Conservation (phyloP, 1,140 invertebrate genomes). For the Gonioctena quinquepunctata region DNA sequence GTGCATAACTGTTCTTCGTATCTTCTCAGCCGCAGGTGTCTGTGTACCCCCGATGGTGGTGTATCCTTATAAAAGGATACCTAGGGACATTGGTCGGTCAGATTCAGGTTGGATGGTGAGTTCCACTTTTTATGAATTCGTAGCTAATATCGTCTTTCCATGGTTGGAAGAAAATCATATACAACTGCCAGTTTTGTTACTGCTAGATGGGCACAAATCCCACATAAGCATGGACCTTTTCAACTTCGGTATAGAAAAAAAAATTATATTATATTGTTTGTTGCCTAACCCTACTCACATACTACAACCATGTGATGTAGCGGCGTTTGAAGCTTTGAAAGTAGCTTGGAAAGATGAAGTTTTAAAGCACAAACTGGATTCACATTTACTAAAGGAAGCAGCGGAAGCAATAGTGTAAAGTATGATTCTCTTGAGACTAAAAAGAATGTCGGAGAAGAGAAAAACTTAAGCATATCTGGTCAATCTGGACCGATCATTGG, state of each 20-base stretch:
- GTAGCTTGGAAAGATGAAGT: constrained; percentile 44
- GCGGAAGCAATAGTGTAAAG: too few species aligned
- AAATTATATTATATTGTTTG: constrained; percentile 53
- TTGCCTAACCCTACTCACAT: constrained; percentile 53
- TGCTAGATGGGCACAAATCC: constrained; percentile 55
- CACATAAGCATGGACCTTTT: constrained; percentile 49
- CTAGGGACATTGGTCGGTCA: constrained; percentile 22
- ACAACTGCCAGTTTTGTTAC: constrained; percentile 49
- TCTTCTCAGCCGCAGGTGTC: neutral
- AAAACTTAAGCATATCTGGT: too few species aligned
- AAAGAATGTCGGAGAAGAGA: too few species aligned
- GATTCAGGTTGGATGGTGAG: constrained; percentile 55
- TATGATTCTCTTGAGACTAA: too few species aligned
- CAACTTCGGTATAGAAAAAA: constrained; percentile 52
- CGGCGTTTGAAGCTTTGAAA: constrained; percentile 48
- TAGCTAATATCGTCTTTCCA: constrained; percentile 50
- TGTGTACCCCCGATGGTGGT: constrained; percentile 20
- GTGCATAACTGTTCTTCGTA: too few species aligned
- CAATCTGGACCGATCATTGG: too few species aligned
- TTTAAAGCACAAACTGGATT: constrained; percentile 10
- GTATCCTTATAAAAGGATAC: too few species aligned
- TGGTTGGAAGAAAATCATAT: constrained; percentile 40
- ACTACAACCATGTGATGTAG: constrained; percentile 53
- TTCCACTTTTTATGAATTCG: constrained; percentile 55
- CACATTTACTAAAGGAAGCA: too few species aligned